Evolutionary conservation across 2,888 invertebrate genomes (phyloP), one percentile per base, ranked within the genome.

Genomic region (Zygaena filipendulae): DNA sequence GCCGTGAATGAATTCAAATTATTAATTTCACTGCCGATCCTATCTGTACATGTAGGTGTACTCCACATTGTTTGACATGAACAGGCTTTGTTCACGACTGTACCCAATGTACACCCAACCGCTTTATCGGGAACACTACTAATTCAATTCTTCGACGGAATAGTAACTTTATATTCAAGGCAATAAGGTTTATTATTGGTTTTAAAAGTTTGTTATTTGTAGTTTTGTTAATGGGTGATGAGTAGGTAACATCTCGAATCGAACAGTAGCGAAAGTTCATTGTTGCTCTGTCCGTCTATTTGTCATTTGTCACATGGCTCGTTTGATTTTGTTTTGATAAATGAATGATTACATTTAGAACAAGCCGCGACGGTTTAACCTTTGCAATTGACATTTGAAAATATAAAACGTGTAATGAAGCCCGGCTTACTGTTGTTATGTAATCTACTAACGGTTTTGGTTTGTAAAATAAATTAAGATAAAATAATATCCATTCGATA

Each of bases 21-120:
- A 60, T 60, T 59, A 58, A 58, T 60, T 52, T 49, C 32, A 23
- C 29, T 32, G 41, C 39, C 45, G 61, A 62, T 63, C 34, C 43
- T 55, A 60, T 61, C 61, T 45, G 11, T 11, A 13, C 25, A 25
- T 36, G 50, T 53, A 50, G 52, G 55, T 42, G 50, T 46, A 33
- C 20, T n/a, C 11, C 11, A 32, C 19, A 14, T 22, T 21, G 13
- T 21, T 10, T 23, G 16, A 21, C 22, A 13, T 24, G 20, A 11
- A 23, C 10, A 16, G 16, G 20, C 25, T 18, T 23, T 23, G 25
- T 21, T 21, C 27, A 13, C 22, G 18, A 25, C n/a, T n/a, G n/a
- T n/a, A n/a, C n/a, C n/a, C n/a, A n/a, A n/a, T n/a, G n/a, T n/a
- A n/a, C n/a, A n/a, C n/a, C n/a, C n/a, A n/a, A n/a, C n/a, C n/a